Evolutionary conservation across 2,797 vertebrate species (phyloP).

Genomic region (Sebastes steindachneri): DNA sequence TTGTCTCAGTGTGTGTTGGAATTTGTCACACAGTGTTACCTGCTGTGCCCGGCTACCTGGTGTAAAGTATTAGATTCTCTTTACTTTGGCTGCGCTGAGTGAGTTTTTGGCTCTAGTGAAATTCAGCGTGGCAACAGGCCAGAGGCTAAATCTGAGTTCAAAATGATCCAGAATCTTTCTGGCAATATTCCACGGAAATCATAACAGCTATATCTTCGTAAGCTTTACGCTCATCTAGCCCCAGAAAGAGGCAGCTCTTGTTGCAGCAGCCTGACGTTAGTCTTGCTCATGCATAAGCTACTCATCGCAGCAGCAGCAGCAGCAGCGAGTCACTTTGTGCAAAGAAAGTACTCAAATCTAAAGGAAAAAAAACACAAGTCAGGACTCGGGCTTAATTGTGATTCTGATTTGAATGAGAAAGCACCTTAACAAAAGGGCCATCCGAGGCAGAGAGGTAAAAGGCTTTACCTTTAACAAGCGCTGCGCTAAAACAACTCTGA

Average conservation of each 20-base stretch:
- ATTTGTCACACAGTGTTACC: conserved; percentile 57
- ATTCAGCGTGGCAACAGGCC: conserved; percentile 26
- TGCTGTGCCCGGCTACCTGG: conserved; percentile 51
- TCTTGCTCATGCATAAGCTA: conserved; percentile 22
- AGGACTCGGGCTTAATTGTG: conserved; percentile 78
- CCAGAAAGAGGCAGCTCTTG: conserved; percentile 22
- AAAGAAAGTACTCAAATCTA: conserved; percentile 65
- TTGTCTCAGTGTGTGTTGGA: conserved; percentile 49
- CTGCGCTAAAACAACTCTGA: conserved; percentile 79
- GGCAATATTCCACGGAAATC: conserved; percentile 1
- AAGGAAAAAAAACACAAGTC: conserved; percentile 26
- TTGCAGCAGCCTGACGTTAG: conserved; percentile 8
- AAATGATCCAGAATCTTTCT: conserved; percentile 10
- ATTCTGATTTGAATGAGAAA: conserved; percentile 86
- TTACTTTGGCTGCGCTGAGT: conserved; percentile 41
- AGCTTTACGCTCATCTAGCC: background rate
- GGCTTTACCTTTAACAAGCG: conserved; percentile 82
- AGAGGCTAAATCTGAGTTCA: conserved; percentile 11
- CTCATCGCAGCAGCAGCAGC: conserved; percentile 57
- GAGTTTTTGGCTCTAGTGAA: conserved; percentile 42
- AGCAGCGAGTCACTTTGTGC: conserved; percentile 59
- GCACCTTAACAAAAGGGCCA: conserved; percentile 73
- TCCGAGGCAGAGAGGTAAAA: conserved; percentile 81
- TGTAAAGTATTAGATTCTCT: conserved; percentile 66
- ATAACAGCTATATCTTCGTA: conserved; percentile 7